phyloP scores from a whole-genome alignment of 2,888 invertebrate genomes.

The Anaspis maculata region DNA sequence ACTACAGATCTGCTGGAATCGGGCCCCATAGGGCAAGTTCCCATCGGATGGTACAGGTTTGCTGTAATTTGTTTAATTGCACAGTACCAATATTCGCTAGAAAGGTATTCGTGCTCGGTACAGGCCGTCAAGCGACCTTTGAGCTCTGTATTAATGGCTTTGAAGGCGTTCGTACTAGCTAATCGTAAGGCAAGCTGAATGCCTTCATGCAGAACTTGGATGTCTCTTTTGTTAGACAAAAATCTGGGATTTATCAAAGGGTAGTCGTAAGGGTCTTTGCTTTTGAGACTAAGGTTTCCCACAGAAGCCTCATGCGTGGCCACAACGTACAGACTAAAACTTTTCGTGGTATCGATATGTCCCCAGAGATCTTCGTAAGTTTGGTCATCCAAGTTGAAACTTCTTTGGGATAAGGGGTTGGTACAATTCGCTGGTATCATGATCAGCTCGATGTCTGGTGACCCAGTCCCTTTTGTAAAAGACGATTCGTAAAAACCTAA shows the following conservation, averaged over 20 bases:
- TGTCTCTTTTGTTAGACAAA: conserved; percentile 40
- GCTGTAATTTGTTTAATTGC: conserved; percentile 38
- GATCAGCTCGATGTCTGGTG: background rate
- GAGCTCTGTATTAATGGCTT: conserved; percentile 48
- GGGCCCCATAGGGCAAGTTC: conserved; percentile 8
- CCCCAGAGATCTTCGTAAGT: background rate
- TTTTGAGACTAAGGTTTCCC: conserved; percentile 23
- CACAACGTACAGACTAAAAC: background rate
- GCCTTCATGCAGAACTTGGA: conserved; percentile 57
- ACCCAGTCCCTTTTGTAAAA: too few relatives aligned
- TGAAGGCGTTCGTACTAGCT: conserved; percentile 49
- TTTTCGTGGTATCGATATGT: background rate
- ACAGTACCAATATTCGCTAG: conserved; percentile 45
- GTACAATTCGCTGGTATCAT: background rate
- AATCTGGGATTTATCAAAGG: conserved; percentile 24
- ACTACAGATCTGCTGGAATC: conserved; percentile 6
- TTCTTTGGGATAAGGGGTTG: background rate
- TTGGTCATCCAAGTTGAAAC: background rate
- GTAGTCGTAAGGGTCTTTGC: conserved; percentile 22
- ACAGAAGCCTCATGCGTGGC: conserved; percentile 22
- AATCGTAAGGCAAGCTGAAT: conserved; percentile 37
- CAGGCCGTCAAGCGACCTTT: conserved; percentile 43
- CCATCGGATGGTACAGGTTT: conserved; percentile 9
- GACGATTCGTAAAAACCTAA: conserved; percentile 10
- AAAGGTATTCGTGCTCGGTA: conserved; percentile 27